phyloP scores from a whole-genome alignment of 2,888 invertebrate genomes.

The Campopleginae sp. region DNA sequence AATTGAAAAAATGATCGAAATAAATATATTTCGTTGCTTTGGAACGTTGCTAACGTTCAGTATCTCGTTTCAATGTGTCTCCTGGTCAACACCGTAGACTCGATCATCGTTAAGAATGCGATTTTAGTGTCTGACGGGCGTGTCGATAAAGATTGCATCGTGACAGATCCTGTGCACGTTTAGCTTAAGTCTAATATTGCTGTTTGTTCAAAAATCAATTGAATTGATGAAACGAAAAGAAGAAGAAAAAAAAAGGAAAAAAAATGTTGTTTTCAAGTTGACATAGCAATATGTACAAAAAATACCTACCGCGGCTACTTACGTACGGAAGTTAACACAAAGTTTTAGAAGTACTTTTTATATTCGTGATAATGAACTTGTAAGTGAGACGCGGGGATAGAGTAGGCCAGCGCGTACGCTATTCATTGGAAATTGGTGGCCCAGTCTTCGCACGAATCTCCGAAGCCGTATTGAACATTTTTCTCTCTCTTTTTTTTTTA shows the following conservation, averaged over 20 bases:
- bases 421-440: constrained; percentile 82
- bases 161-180: constrained; percentile 38
- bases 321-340: constrained; percentile 85
- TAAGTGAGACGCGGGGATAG: constrained; percentile 83
- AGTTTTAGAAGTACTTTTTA: constrained; percentile 81
- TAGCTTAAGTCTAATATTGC: constrained; percentile 79
- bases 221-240: constrained; percentile 71
- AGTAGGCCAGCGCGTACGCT: constrained; percentile 82
- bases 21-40: no score
- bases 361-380: constrained; percentile 82
- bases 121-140: constrained; percentile 38
- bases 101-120: not conserved
- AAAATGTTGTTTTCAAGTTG: constrained; percentile 49
- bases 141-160: constrained; percentile 54
- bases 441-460: constrained; percentile 83
- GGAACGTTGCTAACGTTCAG: no score
- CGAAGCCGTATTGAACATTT: constrained; percentile 82
- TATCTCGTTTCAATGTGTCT: not conserved
- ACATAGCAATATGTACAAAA: constrained; percentile 82
- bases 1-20: not conserved
- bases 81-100: not conserved
- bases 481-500: constrained; percentile 79
- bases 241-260: constrained; percentile 78
- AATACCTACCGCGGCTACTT: constrained; percentile 88
- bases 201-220: constrained; percentile 76